These are phyloP conservation scores for Euzophera pinguis DNA, from an alignment of 2,888 invertebrate species.

Conservation along the genomic window DNA sequence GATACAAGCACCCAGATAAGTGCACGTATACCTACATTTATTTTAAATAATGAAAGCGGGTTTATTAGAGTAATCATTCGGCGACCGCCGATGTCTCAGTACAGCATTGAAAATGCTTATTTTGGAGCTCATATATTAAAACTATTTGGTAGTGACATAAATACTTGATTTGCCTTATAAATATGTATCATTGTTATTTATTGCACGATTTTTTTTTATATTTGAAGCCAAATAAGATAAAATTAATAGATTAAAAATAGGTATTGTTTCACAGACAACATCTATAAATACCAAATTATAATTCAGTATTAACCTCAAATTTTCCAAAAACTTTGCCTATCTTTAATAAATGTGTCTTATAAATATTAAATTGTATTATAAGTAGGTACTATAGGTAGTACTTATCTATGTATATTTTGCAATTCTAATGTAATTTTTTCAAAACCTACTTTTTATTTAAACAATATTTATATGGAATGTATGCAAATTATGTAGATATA, in stretches of 20 bases:
- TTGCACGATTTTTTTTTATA: constrained; percentile 55
- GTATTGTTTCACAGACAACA: constrained; percentile 48
- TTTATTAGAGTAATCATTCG: constrained; percentile 12
- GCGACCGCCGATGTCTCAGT: constrained; percentile 24
- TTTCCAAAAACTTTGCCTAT: constrained; percentile 18
- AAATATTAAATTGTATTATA: no score
- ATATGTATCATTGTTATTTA: constrained; percentile 72
- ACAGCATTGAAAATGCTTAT: constrained; percentile 43
- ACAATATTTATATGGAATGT: no score
- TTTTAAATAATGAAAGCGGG: constrained; percentile 3
- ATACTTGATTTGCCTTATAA: constrained; percentile 48
- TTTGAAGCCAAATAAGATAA: constrained; percentile 51
- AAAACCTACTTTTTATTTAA: no score
- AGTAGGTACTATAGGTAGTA: no score
- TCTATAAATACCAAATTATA: no score
- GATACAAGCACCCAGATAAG: constrained; percentile 6
- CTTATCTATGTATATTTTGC: no score
- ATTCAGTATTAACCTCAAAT: no score
- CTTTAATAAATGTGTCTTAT: no score
- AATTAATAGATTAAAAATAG: constrained; percentile 50
- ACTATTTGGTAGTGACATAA: constrained; percentile 63
- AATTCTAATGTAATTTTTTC: no score
- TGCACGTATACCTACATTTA: not conserved
- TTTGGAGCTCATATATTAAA: constrained; percentile 46
- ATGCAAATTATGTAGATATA: no score